phyloP scores from a whole-genome alignment of 1,140 invertebrate genomes.

The Drosophila ficusphila region DNA sequence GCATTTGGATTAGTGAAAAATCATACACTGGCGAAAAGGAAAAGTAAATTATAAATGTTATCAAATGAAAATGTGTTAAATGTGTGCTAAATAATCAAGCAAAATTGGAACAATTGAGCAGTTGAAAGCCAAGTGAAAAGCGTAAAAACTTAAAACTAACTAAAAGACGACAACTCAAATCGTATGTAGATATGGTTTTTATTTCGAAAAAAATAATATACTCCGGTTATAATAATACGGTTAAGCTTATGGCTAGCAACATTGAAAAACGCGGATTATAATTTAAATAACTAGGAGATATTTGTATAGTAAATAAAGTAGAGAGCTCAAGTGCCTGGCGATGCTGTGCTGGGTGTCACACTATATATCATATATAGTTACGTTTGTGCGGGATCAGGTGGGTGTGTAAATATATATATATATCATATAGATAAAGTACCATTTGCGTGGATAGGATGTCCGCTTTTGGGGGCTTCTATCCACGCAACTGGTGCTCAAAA shows the following conservation, averaged over 20 bases:
- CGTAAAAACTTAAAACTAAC: not conserved
- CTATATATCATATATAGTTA: slow-evolving; percentile 16
- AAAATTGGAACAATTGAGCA: not conserved
- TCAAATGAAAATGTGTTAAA: not conserved
- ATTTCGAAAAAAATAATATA: slow-evolving; percentile 51
- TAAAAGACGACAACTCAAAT: not conserved
- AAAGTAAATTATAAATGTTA: slow-evolving; percentile 17
- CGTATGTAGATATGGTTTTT: slow-evolving; percentile 26
- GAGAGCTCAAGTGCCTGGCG: slow-evolving; percentile 34
- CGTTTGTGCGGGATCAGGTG: slow-evolving; percentile 19
- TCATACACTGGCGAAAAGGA: slow-evolving; percentile 32
- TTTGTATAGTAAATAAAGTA: not conserved
- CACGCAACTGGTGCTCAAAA: slow-evolving; percentile 46
- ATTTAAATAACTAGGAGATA: slow-evolving; percentile 17
- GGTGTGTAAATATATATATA: slow-evolving; percentile 3
- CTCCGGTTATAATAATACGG: slow-evolving; percentile 39
- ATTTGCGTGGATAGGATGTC: slow-evolving; percentile 39
- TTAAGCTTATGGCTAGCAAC: slow-evolving; percentile 27
- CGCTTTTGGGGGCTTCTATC: not conserved
- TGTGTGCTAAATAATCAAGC: not conserved
- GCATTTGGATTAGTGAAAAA: slow-evolving; percentile 79
- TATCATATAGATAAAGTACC: slow-evolving; percentile 25
- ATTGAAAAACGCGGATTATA: slow-evolving; percentile 24
- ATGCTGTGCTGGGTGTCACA: slow-evolving; percentile 38
- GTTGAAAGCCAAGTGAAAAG: not conserved